Evolutionary conservation across 2,113 vertebrate species (phyloP), one percentile per base, ranked within the genome.

Genomic region (Gobius niger): DNA sequence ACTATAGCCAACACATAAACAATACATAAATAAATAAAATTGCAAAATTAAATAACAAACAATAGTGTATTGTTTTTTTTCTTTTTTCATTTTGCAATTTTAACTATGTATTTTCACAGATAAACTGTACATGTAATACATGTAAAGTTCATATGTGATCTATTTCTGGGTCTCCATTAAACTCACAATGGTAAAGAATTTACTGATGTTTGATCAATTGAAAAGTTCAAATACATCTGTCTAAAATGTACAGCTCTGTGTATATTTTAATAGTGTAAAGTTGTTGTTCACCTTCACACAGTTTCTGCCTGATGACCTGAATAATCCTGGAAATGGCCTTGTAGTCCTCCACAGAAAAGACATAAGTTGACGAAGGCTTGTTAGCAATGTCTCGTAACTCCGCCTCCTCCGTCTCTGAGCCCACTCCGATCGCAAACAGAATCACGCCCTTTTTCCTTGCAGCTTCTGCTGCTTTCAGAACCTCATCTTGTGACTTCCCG

Each of bases 301-400:
- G 92, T 82, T 99, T 99, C 87, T 99, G 97, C 49, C 96, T 94
- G 90, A 99, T 99, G 81, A 96, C 89, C 90, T 98, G 95, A 68
- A 95, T 94, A 82, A 99, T 99, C 92, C 94, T 96, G 81, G 96
- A 94, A 89, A 99, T 99, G 63, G 94, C 96, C 83, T 95, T 96
- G 83, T 98, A 99, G 83, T 99, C 97, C 90, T 97, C 93, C 64
- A 99, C 97, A 72, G 96, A 95, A 80, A 99, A 99, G 24, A 99
- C 95, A 0, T 99, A 99, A 0, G 95, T 97, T 16, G 96, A 95
- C 16, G 91, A 94, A 9, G 97, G 97, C 69, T 95, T 96, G 90
- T 99, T 99, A 57, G 96, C 97, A 81, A 99, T 99, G 63, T 94
- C 94, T 81, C 85, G 93, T 63, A 99, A 90, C 82, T 99, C 93